Percentiles rank a stretch among this genome's conserved stretches.
These are phyloP conservation scores for Arenaria interpres DNA, from an alignment of 2,113 vertebrate species.

Conservation along the genomic window DNA sequence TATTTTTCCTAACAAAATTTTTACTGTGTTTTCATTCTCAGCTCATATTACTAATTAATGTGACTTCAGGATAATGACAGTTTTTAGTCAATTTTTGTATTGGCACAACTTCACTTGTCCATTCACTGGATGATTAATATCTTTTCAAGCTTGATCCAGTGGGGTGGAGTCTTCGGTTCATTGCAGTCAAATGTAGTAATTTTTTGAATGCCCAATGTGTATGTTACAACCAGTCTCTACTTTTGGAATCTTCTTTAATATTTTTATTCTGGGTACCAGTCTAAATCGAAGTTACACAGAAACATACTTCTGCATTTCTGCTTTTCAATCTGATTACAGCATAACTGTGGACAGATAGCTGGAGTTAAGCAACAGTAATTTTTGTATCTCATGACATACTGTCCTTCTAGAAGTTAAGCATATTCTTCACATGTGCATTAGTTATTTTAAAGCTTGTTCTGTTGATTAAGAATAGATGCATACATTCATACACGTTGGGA, in stretches of 20 bases:
- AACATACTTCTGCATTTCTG: background rate
- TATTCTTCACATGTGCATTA: background rate
- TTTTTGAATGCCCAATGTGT: background rate
- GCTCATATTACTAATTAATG: background rate
- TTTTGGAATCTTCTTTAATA: background rate
- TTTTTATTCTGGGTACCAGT: background rate
- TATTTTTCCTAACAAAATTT: background rate
- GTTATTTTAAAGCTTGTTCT: background rate
- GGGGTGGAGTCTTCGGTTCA: background rate
- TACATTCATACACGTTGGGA: background rate
- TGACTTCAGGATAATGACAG: background rate
- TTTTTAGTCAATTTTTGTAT: background rate
- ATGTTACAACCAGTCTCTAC: background rate
- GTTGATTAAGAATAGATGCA: background rate
- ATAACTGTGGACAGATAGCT: background rate
- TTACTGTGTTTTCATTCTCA: background rate
- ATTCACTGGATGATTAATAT: background rate
- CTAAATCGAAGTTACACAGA: background rate
- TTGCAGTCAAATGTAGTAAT: background rate
- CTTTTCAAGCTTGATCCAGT: background rate
- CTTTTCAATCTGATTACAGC: background rate
- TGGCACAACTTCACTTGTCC: background rate
- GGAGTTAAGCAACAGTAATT: background rate
- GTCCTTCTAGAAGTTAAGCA: background rate
- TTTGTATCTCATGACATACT: background rate